Evolutionary conservation across 1,140 invertebrate genomes (phyloP).

Genomic region (Neuroterus valhalla): DNA sequence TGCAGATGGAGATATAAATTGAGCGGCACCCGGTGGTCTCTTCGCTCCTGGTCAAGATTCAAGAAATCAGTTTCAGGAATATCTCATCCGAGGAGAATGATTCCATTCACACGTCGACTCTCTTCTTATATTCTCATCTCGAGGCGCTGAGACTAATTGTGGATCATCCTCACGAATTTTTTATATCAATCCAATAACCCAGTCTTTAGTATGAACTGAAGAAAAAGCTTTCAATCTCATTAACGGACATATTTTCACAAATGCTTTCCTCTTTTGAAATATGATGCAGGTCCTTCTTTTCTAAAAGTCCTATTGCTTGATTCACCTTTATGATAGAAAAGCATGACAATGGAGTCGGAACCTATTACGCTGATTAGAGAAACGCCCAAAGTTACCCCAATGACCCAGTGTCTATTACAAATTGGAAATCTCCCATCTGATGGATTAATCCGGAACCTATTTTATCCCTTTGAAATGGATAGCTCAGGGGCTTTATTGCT

Average conservation of each 20-base stretch:
- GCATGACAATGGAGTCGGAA: not conserved
- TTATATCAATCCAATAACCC: not conserved
- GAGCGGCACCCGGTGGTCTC: slow-evolving; percentile 22
- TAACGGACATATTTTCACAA: not conserved
- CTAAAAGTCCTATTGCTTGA: not conserved
- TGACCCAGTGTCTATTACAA: slow-evolving; percentile 17
- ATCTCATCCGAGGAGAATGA: slow-evolving; percentile 13
- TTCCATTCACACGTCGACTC: slow-evolving; percentile 26
- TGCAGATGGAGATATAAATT: slow-evolving; percentile 21
- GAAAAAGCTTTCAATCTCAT: not conserved
- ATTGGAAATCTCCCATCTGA: not conserved
- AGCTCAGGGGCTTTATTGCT: not conserved
- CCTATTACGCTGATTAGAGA: not conserved
- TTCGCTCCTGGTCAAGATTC: not conserved
- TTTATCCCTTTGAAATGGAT: not conserved
- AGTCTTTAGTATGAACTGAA: not conserved
- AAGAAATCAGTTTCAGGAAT: slow-evolving; percentile 22
- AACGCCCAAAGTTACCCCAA: not conserved
- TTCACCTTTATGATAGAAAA: not conserved
- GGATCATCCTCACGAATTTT: not conserved
- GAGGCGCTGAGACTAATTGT: slow-evolving; percentile 12
- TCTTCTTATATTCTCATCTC: not conserved
- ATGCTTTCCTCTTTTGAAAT: not conserved
- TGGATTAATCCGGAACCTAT: not conserved
- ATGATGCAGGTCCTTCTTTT: not conserved